Percentiles rank a stretch among this genome's conserved stretches.
phyloP scores from a whole-genome alignment of 2,888 invertebrate genomes.

The Neocrepidodera transversa region DNA sequence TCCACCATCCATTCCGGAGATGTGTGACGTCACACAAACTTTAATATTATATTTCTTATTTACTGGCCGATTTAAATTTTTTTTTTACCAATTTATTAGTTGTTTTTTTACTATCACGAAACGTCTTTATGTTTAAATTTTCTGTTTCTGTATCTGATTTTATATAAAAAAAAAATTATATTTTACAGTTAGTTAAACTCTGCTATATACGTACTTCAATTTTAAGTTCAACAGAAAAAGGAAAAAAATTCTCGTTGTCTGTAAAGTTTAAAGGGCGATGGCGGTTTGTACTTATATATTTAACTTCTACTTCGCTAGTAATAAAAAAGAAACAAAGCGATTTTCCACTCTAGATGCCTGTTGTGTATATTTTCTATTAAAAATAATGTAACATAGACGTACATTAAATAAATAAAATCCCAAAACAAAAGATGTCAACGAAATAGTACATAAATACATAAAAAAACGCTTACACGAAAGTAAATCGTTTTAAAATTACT shows the following conservation, averaged over 20 bases:
- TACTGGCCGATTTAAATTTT: no score
- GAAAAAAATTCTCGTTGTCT: neutral
- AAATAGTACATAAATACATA: constrained; percentile 8
- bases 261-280: neutral
- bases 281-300: neutral
- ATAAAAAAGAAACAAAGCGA: constrained; percentile 5
- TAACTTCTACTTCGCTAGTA: neutral
- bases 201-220: no score
- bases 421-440: constrained; percentile 6
- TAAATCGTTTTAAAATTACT: constrained; percentile 11
- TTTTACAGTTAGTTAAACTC: no score
- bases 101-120: no score
- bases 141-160: no score
- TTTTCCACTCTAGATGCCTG: constrained; percentile 7
- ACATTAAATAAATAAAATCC: neutral
- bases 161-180: no score
- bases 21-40: no score
- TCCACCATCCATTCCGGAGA: no score
- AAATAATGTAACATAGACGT: neutral
- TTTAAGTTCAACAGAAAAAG: no score
- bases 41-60: no score
- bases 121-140: no score
- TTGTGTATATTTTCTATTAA: neutral
- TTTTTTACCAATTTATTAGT: no score
- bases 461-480: neutral